Conservation (phyloP, 2,888 invertebrate genomes). For the Eristalis pertinax region DNA sequence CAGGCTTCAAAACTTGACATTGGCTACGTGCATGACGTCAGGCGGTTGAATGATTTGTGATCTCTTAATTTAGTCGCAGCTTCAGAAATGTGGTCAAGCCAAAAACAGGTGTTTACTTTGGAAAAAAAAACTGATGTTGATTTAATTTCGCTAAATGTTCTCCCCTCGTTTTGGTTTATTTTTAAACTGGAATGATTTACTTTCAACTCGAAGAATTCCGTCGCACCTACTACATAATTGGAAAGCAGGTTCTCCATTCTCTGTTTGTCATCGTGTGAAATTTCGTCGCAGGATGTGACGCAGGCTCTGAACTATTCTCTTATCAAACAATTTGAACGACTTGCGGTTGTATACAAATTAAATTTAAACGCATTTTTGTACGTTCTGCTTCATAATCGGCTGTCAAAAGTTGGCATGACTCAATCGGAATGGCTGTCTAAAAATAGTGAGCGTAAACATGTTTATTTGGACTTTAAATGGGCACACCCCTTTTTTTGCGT, state of each 20-base stretch:
- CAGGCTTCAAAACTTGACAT: neutral
- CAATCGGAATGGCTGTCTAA: neutral
- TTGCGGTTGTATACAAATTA: no score
- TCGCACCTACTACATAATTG: no score
- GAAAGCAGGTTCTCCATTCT: no score
- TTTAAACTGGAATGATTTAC: neutral
- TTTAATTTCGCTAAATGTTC: neutral
- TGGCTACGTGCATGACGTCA: constrained; percentile 54
- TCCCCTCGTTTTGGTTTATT: neutral
- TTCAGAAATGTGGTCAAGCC: neutral
- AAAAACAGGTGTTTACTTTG: constrained; percentile 34
- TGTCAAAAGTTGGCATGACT: neutral
- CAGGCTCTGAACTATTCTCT: no score
- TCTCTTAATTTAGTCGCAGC: neutral
- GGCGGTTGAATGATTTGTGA: neutral
- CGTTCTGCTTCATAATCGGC: neutral
- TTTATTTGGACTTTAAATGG: neutral
- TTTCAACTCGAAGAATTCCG: no score
- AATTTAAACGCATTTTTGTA: neutral
- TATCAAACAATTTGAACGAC: no score
- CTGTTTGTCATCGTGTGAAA: no score
- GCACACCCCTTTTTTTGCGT: neutral
- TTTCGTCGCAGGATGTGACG: no score
- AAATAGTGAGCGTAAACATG: neutral
- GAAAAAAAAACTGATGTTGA: neutral